Base-by-base conservation (phyloP, 2,888 invertebrate species). In the Drosophila suboccidentalis region DNA sequence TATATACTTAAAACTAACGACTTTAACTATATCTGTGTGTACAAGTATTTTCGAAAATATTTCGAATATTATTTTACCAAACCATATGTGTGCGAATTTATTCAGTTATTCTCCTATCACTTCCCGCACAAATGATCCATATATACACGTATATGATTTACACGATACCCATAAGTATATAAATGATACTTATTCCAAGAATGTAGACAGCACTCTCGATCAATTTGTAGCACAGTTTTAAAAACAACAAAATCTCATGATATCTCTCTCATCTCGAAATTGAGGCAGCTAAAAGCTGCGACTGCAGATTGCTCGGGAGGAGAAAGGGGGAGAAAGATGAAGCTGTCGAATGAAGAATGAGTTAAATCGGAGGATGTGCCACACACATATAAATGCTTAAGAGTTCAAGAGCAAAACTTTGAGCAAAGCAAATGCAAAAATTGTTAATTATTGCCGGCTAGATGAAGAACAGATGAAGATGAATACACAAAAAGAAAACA, bases 21-120 rank as follows among this genome's bases (percentile, higher is more conserved):
- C 64, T 55, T 65, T 76, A 69, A 61, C 66, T 63, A 70, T 67
- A 66, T 72, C 67, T 78, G 70, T 68, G 74, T 80, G 65, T 75
- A 70, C 55, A 70, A 47, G 53, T 57, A 57, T 39, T 61, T 61
- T 47, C 47, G 47, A 58, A 29, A 60, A 59, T 63, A 57, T 65
- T 59, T 29, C 76, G 55, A 68, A 75, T 78, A 78, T 75, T 83
- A 54, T 84, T 84, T 84, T 84, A 87, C 84, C 84, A 84, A 79
- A 75, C 89, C 83, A 84, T 84, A 80, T 82, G 80, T 76, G 54
- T 71, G 80, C 79, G 55, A 71, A 60, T 58, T 53, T 44, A 34
- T 74, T 74, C 26, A 34, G 71, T 74, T 76, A n/a, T 15, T 46
- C 34, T 57, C 44, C 55, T 36, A 8, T 29, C 29, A 44, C 22